Conservation (phyloP, 1,140 invertebrate genomes). For the Drosophila arizonae region DNA sequence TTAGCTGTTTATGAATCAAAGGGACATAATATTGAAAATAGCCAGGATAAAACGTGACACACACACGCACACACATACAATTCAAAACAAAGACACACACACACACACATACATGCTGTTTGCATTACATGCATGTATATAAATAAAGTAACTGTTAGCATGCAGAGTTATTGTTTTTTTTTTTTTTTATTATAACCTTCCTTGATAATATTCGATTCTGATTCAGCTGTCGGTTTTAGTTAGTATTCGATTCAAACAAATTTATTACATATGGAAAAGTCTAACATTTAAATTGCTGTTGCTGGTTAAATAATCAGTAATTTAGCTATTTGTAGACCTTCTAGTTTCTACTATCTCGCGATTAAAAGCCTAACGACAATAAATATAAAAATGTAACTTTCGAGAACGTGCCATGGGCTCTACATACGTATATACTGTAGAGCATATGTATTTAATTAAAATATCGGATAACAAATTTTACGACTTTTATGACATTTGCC, state of each 20-base stretch:
- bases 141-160: background rate
- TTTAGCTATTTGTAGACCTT: background rate
- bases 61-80: conserved; percentile 1
- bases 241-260: too few relatives aligned
- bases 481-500: too few relatives aligned
- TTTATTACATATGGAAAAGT: background rate
- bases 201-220: background rate
- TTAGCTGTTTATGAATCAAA: conserved; percentile 9
- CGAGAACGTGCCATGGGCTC: too few relatives aligned
- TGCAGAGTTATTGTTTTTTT: background rate
- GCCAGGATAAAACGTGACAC: conserved; percentile 1
- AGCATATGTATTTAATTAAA: too few relatives aligned
- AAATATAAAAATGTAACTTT: too few relatives aligned
- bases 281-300: background rate
- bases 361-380: background rate
- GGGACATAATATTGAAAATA: background rate
- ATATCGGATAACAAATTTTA: too few relatives aligned
- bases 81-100: background rate
- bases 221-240: background rate
- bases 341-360: background rate
- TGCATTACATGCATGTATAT: background rate
- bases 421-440: too few relatives aligned
- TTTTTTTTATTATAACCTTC: background rate
- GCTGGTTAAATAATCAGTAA: background rate
- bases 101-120: background rate